phyloP scores from a whole-genome alignment of 2,797 vertebrate species.

The Graptemys geographica region DNA sequence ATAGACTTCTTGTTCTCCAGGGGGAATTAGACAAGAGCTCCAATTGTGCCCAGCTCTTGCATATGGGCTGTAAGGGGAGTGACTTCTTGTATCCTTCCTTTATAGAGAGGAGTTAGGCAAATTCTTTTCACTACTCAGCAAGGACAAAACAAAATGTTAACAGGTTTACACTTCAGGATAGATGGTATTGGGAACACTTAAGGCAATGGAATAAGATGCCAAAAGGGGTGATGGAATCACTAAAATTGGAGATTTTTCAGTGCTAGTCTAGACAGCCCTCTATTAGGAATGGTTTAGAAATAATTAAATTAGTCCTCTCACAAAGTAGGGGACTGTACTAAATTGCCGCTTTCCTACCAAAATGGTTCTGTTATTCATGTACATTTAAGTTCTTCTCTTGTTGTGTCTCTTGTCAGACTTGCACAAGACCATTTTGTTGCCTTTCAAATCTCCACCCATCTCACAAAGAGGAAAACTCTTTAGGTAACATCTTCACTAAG shows the following conservation, averaged over 20 bases:
- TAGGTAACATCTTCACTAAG: neutral
- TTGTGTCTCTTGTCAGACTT: conserved; percentile 14
- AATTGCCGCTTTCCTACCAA: neutral
- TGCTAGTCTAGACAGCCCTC: neutral
- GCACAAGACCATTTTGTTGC: neutral
- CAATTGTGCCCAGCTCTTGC: neutral
- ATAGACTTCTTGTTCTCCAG: neutral
- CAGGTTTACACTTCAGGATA: neutral
- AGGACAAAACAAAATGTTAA: neutral
- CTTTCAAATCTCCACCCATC: neutral
- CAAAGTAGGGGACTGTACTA: neutral
- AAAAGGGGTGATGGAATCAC: neutral
- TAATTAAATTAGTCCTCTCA: neutral
- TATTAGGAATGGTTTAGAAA: conserved; percentile 7
- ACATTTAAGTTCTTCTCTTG: neutral
- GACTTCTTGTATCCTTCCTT: neutral
- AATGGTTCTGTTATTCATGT: conserved; percentile 9
- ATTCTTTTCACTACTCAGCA: neutral
- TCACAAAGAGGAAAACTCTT: neutral
- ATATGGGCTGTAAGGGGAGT: neutral
- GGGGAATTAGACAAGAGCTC: neutral
- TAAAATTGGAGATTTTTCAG: neutral
- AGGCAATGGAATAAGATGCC: neutral
- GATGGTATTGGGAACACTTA: neutral
- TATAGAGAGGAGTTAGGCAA: neutral